Base-by-base conservation (phyloP, 1,140 invertebrate genomes). In the Drosophila pachea region DNA sequence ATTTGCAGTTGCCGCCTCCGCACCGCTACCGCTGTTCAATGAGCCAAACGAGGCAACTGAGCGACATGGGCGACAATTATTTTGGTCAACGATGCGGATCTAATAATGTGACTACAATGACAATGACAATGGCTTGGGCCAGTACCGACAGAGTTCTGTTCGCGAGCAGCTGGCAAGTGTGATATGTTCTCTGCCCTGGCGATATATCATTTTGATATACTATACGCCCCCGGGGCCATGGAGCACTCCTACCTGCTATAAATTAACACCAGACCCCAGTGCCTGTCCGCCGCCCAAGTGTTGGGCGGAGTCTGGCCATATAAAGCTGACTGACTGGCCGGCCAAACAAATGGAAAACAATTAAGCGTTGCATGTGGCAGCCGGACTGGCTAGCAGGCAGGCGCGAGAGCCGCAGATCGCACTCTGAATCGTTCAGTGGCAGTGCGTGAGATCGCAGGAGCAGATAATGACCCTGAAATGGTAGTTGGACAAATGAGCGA, bases 81-180 rank as follows among this genome's bases (percentile, higher is more conserved):
- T 86, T 86, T 86, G 67, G 70, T 53, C 81, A 84, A 67, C 81
- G 81, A 84, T 71, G 81, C 81, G 81, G 65, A 59, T 86, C 81
- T 84, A 84, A 84, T 84, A 84, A 86, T 84, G 81, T 86, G 76
- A 68, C 74, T 84, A 86, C 82, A 81, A 84, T 76, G 78, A 69
- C 74, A 22, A 22, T 22, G 78, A 78, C 78, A 81, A 82, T 83
- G 77, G 70, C 49, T 58, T 42, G 71, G 22, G 65, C 65, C 48
- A 29, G 58, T 47, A 40, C 22, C 38, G 35, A 71, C 68, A 66
- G 68, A 64, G 59, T 76, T 75, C 33, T 49, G 49, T 43, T 74
- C 45, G 62, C 38, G 40, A 45, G 56, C 78, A 78, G 76, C 73
- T 84, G 76, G 65, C 71, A 67, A 78, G 79, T 78, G 75, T 77